These are phyloP conservation scores for Triplophysa dalaica DNA, from an alignment of 2,113 vertebrate species.

Conservation along the genomic window DNA sequence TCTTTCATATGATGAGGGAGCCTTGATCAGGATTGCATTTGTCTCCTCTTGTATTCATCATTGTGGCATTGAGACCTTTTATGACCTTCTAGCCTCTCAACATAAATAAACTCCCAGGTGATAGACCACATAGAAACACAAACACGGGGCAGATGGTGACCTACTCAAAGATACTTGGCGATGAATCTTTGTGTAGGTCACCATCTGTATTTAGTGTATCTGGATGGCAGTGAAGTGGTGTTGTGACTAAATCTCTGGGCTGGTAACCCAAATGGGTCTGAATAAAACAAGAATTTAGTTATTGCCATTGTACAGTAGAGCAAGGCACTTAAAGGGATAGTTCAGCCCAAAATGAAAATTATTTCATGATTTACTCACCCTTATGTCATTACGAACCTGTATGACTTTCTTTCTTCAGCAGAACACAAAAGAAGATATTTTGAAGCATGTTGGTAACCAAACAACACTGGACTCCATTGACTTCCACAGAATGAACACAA, in stretches of 20 bases:
- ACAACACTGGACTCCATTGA: no score
- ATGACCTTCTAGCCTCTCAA: conserved; percentile 30
- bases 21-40: conserved; percentile 29
- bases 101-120: conserved; percentile 34
- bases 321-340: no score
- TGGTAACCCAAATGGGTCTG: background rate
- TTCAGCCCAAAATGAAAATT: no score
- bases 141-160: conserved; percentile 20
- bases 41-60: conserved; percentile 37
- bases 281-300: no score
- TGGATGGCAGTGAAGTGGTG: background rate
- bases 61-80: conserved; percentile 34
- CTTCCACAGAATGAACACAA: no score
- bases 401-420: no score
- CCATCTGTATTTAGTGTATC: conserved; percentile 23
- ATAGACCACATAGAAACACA: background rate
- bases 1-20: conserved; percentile 1
- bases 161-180: conserved; percentile 27
- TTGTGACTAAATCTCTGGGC: background rate
- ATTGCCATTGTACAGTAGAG: no score
- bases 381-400: no score
- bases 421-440: no score
- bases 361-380: no score
- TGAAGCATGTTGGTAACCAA: no score
- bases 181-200: conserved; percentile 8